These are phyloP conservation scores for Manis javanica DNA, from an alignment of 2,797 vertebrate genomes.

Conservation along the genomic window DNA sequence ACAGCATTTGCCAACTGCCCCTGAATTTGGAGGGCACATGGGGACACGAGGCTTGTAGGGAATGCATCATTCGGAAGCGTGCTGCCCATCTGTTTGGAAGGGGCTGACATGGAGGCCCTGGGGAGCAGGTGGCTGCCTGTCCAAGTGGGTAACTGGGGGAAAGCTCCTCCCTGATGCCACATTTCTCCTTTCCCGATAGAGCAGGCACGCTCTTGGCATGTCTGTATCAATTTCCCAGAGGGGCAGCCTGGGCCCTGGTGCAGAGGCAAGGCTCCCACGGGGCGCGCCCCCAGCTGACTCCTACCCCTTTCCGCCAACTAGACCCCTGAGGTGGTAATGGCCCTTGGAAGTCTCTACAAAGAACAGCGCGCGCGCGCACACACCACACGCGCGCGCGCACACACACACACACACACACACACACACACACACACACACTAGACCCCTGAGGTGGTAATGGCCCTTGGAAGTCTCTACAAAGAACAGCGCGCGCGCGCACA, in stretches of 20 bases:
- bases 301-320: background rate
- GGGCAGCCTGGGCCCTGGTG: background rate
- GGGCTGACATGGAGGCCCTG: background rate
- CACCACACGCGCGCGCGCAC: too few species aligned
- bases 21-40: background rate
- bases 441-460: background rate
- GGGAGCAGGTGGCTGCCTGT: background rate
- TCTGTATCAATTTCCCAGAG: background rate
- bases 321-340: background rate
- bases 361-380: background rate
- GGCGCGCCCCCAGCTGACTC: background rate
- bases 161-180: background rate
- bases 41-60: background rate
- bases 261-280: background rate
- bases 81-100: background rate
- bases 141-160: background rate
- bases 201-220: background rate
- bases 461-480: background rate
- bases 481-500: background rate
- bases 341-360: background rate
- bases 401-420: background rate
- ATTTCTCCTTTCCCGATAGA: background rate
- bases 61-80: background rate
- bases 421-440: too few species aligned
- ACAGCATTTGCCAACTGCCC: background rate